phyloP scores from a whole-genome alignment of 1,140 invertebrate species.

The Drosophila chauvacae region DNA sequence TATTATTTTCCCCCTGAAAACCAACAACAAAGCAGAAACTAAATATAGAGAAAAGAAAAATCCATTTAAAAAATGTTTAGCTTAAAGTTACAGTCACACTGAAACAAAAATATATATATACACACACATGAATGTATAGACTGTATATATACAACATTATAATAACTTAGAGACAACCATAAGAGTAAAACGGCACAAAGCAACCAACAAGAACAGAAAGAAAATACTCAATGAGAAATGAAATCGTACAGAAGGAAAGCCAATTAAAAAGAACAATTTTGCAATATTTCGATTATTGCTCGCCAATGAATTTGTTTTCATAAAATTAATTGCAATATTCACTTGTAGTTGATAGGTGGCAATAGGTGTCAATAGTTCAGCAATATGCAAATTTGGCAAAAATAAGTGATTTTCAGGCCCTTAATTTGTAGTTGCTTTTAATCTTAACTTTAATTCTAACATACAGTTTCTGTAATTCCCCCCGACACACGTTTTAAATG shows the following conservation, averaged over 20 bases:
- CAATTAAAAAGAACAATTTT: conserved; percentile 19
- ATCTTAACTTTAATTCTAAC: conserved; percentile 24
- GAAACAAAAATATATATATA: conserved; percentile 49
- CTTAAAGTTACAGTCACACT: conserved; percentile 55
- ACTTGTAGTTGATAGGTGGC: conserved; percentile 38
- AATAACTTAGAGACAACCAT: conserved; percentile 57
- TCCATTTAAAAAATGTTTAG: conserved; percentile 42
- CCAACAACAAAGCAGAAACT: conserved; percentile 45
- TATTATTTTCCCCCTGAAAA: conserved; percentile 67
- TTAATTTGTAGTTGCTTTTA: conserved; percentile 37
- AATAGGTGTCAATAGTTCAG: conserved; percentile 51
- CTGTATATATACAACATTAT: conserved; percentile 61
- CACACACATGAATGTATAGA: conserved; percentile 44
- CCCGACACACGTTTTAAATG: conserved; percentile 43
- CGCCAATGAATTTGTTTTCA: conserved; percentile 52
- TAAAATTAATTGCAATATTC: background rate
- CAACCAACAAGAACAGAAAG: conserved; percentile 49
- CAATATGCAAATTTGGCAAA: conserved; percentile 47
- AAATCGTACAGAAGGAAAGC: conserved; percentile 13
- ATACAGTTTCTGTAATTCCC: conserved; percentile 12
- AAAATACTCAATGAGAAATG: conserved; percentile 50
- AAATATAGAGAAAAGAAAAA: conserved; percentile 43
- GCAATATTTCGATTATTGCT: conserved; percentile 56
- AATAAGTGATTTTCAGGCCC: conserved; percentile 77
- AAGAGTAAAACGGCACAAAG: conserved; percentile 63